These are phyloP conservation scores for Epinephelus lanceolatus DNA, from an alignment of 2,113 vertebrate genomes.

Conservation along the genomic window DNA sequence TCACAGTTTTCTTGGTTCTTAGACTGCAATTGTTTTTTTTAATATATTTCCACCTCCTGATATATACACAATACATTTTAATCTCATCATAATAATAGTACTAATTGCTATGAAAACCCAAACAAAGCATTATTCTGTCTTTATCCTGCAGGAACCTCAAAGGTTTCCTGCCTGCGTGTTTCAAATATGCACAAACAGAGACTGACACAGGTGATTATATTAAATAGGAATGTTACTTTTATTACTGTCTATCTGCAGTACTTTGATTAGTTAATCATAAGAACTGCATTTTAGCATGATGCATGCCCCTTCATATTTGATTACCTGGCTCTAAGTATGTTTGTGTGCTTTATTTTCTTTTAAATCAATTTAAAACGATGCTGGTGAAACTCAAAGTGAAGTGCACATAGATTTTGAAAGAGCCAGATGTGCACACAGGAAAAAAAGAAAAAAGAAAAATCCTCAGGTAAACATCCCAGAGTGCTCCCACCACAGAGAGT, in stretches of 20 bases:
- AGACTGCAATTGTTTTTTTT: neutral
- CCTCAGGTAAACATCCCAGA: conserved; percentile 41
- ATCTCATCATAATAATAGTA: neutral
- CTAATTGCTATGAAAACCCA: conserved; percentile 3
- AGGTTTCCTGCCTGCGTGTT: neutral
- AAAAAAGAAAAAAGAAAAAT: neutral
- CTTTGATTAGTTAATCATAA: neutral
- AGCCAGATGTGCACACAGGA: conserved; percentile 39
- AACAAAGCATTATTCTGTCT: neutral
- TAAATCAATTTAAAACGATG: neutral
- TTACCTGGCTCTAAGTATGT: neutral
- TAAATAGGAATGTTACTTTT: neutral
- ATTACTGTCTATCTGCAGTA: neutral
- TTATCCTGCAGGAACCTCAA: neutral
- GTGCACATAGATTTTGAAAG: conserved; percentile 3
- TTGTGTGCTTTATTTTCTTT: neutral
- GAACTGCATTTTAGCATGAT: neutral
- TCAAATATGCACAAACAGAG: conserved; percentile 5
- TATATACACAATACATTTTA: neutral
- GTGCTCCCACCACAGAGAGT: conserved; percentile 23
- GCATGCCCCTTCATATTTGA: neutral
- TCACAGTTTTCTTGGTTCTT: conserved; percentile 35
- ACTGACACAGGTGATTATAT: neutral
- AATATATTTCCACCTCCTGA: neutral
- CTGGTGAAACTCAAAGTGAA: neutral